Conservation (phyloP, 92 coral and sea anemone species). For the Palythoa caribaeorum region DNA sequence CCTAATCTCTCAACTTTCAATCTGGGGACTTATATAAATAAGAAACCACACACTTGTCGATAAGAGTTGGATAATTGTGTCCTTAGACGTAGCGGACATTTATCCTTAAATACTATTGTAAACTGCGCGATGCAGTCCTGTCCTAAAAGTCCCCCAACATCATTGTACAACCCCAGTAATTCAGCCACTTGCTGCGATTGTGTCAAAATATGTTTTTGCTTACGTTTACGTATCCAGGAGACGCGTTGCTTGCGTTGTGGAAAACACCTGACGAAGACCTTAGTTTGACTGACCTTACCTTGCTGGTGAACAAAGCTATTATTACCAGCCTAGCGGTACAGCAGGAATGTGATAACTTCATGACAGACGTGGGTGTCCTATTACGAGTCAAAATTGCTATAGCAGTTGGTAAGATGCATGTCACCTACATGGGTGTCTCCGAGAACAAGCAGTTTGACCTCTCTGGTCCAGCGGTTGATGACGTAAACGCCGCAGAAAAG, state of each 20-base stretch:
- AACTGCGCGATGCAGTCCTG: too few species aligned
- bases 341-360: slow-evolving; percentile 94
- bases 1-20: too few species aligned
- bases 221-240: slow-evolving; percentile 60
- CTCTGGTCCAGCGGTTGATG: slow-evolving; percentile 96
- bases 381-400: slow-evolving; percentile 96
- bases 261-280: slow-evolving; percentile 63
- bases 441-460: slow-evolving; percentile 98
- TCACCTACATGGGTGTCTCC: slow-evolving; percentile 87
- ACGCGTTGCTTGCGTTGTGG: slow-evolving; percentile 96
- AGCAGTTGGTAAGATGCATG: slow-evolving; percentile 91
- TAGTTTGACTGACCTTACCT: slow-evolving; percentile 60
- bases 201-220: too few species aligned
- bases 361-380: slow-evolving; percentile 97
- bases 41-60: too few species aligned
- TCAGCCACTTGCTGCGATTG: too few species aligned
- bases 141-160: too few species aligned
- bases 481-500: slow-evolving; percentile 96
- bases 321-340: slow-evolving; percentile 97
- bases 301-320: slow-evolving; percentile 90
- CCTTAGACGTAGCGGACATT: too few species aligned
- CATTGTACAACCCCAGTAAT: too few species aligned
- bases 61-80: too few species aligned
- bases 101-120: too few species aligned
- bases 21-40: too few species aligned